phyloP scores from a whole-genome alignment of 2,888 invertebrate species.

The Diadegma fenestrale region DNA sequence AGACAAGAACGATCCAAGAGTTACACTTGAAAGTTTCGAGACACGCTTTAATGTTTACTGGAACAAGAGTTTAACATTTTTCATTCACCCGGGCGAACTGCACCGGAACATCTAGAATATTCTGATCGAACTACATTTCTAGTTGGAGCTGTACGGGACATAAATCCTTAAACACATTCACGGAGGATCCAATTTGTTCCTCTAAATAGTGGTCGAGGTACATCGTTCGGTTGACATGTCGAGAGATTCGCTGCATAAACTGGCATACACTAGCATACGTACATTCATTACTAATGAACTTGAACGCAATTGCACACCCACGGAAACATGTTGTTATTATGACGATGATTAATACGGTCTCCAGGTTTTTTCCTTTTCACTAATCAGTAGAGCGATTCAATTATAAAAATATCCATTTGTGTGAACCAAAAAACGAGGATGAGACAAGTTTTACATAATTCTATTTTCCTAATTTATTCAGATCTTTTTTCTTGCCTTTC shows the following conservation, averaged over 20 bases:
- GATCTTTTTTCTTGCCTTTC: conserved; percentile 21
- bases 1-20: no score
- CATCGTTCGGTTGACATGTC: conserved; percentile 49
- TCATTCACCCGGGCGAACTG: background rate
- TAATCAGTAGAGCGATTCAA: background rate
- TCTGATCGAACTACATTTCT: background rate
- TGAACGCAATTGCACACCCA: background rate
- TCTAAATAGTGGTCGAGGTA: conserved; percentile 65
- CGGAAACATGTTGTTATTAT: background rate
- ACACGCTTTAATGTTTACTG: no score
- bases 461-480: background rate
- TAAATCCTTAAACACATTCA: conserved; percentile 59
- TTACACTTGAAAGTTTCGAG: no score
- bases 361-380: background rate
- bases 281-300: background rate
- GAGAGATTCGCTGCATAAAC: conserved; percentile 56
- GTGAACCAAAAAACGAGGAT: background rate
- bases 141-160: conserved; percentile 4
- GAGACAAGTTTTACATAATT: background rate
- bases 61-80: background rate
- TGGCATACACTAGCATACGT: background rate
- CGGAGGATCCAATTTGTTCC: conserved; percentile 64
- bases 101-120: background rate
- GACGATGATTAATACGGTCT: background rate
- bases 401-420: background rate